Evolutionary conservation across 2,797 vertebrate species (phyloP).

Genomic region (Parauchenoglanis ngamensis): DNA sequence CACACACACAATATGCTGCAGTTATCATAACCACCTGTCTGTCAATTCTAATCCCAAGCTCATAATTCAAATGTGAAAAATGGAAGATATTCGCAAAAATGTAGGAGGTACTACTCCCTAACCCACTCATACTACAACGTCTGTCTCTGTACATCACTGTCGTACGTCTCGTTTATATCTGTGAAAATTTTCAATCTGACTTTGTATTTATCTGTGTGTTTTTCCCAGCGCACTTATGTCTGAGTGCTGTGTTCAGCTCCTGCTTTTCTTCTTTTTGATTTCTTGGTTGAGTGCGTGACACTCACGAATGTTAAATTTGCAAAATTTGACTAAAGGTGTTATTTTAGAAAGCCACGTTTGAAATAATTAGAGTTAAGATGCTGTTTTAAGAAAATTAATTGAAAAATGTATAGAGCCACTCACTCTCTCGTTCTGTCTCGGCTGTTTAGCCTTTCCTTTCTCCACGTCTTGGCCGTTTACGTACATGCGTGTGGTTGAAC

Average conservation of each 20-base stretch:
- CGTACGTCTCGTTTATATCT: constrained; percentile 13
- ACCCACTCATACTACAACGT: constrained; percentile 5
- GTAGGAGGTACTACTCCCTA: constrained; percentile 60
- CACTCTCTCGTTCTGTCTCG: not conserved
- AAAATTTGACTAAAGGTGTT: not conserved
- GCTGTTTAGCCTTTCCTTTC: not conserved
- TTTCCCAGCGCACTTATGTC: not conserved
- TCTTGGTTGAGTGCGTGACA: not conserved
- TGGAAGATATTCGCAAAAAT: constrained; percentile 68
- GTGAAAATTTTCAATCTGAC: constrained; percentile 8
- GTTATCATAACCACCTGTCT: constrained; percentile 74
- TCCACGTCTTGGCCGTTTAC: constrained; percentile 4
- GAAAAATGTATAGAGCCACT: not conserved
- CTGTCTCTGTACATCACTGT: constrained; percentile 1
- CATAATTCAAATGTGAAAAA: constrained; percentile 70
- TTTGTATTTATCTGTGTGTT: constrained; percentile 34
- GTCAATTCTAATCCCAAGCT: not conserved
- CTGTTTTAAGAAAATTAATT: not conserved
- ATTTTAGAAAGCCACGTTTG: constrained; percentile 21
- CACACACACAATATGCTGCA: constrained; percentile 66
- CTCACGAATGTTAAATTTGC: constrained; percentile 22
- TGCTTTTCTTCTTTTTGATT: not conserved
- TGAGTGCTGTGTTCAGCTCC: not conserved
- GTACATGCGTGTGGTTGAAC: constrained; percentile 28
- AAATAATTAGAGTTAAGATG: constrained; percentile 17